These are phyloP conservation scores for Raja brachyura DNA, from an alignment of 2,113 vertebrate species.

Conservation along the genomic window DNA sequence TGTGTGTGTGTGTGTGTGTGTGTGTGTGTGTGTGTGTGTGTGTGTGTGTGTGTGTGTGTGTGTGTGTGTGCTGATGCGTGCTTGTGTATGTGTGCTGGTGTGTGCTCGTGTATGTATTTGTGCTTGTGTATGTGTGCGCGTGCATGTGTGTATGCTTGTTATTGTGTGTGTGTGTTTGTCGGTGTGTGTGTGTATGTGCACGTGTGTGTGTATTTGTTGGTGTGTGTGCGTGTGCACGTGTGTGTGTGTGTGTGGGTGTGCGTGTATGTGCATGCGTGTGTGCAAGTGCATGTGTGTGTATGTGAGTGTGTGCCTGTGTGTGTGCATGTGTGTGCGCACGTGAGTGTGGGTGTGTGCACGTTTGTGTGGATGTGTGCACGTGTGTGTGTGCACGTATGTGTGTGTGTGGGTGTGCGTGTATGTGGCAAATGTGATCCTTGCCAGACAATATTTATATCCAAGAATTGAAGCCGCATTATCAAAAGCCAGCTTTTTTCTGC, in stretches of 20 bases:
- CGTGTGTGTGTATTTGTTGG: neutral
- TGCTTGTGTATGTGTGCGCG: neutral
- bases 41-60: neutral
- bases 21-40: neutral
- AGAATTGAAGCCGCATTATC: neutral
- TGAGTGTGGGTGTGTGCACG: neutral
- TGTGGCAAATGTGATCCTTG: neutral
- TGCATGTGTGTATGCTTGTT: neutral
- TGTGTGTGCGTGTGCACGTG: neutral
- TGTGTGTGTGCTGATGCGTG: neutral
- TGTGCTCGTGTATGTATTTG: neutral
- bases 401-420: neutral
- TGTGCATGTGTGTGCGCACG: neutral
- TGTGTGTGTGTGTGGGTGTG: neutral
- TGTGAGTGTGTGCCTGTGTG: neutral
- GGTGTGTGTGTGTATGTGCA: neutral
- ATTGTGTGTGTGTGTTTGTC: neutral
- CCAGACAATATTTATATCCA: constrained; percentile 15
- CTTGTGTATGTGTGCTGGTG: neutral
- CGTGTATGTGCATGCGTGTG: neutral
- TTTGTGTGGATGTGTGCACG: too few relatives aligned
- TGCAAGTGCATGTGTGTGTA: neutral
- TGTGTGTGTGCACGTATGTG: neutral
- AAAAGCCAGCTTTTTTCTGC: neutral
- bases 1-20: neutral